Conservation (phyloP, 2,797 vertebrate genomes). For the Psittacula derbiana region DNA sequence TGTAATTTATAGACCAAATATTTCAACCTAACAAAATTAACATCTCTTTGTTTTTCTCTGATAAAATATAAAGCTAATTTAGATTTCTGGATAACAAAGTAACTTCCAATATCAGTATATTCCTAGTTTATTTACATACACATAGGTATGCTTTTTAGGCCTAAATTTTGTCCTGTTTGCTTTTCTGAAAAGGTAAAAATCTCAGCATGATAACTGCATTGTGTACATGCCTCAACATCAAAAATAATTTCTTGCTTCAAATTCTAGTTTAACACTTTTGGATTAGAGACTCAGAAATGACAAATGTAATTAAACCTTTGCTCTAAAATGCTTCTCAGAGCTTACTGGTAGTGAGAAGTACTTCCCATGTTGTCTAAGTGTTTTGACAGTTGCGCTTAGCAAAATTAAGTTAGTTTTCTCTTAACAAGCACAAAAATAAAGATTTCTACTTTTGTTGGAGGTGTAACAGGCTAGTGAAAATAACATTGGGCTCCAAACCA, state of each 20-base stretch:
- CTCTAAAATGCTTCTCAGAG: slow-evolving; percentile 13
- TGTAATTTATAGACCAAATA: slow-evolving; percentile 7
- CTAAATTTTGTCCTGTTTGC: neutral
- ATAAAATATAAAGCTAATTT: slow-evolving; percentile 1
- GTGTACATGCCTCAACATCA: neutral
- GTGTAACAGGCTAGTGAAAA: neutral
- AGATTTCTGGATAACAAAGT: neutral
- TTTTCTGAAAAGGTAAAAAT: neutral
- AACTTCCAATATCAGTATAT: neutral
- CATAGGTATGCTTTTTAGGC: neutral
- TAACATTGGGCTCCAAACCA: neutral
- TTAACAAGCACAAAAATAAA: slow-evolving; percentile 1
- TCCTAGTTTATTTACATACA: neutral
- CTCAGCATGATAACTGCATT: neutral
- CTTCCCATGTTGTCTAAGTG: neutral
- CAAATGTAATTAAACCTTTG: slow-evolving; percentile 36
- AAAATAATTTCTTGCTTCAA: slow-evolving; percentile 4
- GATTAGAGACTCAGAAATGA: slow-evolving; percentile 3
- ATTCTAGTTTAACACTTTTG: neutral
- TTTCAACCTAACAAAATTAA: neutral
- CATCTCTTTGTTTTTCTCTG: neutral
- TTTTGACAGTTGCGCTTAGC: neutral
- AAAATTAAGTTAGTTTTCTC: slow-evolving; percentile 7
- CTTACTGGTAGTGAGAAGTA: neutral
- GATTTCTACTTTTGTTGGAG: neutral